Base-by-base conservation (phyloP, 2,113 vertebrate species). In the Arenaria interpres region DNA sequence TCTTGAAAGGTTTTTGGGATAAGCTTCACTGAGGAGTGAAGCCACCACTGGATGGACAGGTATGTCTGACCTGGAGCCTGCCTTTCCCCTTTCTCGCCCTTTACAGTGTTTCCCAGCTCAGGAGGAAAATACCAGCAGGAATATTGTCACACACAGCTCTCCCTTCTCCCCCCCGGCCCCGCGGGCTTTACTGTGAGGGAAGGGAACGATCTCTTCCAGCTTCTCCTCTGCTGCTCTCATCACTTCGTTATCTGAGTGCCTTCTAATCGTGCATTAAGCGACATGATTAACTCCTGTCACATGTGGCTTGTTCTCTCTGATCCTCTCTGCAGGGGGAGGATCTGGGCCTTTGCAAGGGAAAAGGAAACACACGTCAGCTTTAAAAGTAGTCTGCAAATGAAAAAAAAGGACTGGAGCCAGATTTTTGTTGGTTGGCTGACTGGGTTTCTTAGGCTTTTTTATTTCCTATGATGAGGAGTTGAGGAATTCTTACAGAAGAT, bases 291-390 rank as follows among this genome's bases (percentile, higher is more conserved):
- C 92, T 95, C 84, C 66, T 93, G 95, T 95, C 66, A 85, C 88
- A 95, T 92, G 88, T 93, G 88, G 88, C 90, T 96, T 96, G 89
- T 79, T 95, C 86, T 37, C 95, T 97, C 96, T 97, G 96, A 97
- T 96, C 95, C 80, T 95, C 95, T 95, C 97, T 87, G 91, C 97
- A 93, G 96, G 97, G 85, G 90, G 74, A 97, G 69, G 87, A 88
- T 95, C 92, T 85, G 48, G 77, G 77, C 77, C 86, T 95, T 96
- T 46, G 69, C 89, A 92, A 89, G 83, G 94, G 87, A 90, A 95
- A 87, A 95, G 89, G 92, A 97, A 97, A 96, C 90, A 69, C 37
- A 89, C 68, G 30, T 51, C 11, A 22, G 60, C 80, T 89, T 93
- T 94, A 87, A 89, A 96, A 96, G 69, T 33, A 90, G 53, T 8